A percentile compares a stretch with the other conserved stretches of the same genome.
Evolutionary conservation across 2,113 vertebrate species (phyloP).

Genomic region (Dryoscopus gambensis): DNA sequence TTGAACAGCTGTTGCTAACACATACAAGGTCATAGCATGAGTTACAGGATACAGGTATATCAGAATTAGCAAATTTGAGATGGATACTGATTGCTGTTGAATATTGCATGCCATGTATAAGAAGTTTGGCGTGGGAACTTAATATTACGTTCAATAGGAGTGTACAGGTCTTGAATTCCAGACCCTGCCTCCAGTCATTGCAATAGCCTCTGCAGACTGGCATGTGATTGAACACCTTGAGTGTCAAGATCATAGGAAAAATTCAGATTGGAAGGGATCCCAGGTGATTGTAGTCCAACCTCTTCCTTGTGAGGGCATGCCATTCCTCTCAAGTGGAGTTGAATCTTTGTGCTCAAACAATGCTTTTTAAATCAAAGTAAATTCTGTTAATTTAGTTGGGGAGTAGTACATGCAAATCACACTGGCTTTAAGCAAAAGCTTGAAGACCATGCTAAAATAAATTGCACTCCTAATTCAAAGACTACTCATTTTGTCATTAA

Average conservation of each 20-base stretch:
- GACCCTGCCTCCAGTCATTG: background rate
- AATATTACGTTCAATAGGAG: rapidly evolving
- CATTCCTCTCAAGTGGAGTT: background rate
- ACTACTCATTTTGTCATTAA: background rate
- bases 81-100: background rate
- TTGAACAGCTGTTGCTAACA: background rate
- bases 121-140: background rate
- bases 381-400: background rate
- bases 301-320: background rate
- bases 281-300: background rate
- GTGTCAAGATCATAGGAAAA: background rate
- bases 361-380: background rate
- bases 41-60: background rate
- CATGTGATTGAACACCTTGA: background rate
- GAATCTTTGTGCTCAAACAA: background rate
- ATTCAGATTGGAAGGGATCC: background rate
- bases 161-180: background rate
- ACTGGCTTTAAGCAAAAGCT: background rate
- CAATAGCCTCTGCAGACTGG: background rate
- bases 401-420: background rate
- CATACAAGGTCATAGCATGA: background rate
- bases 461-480: background rate
- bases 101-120: background rate
- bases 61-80: background rate
- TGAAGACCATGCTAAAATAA: background rate